Evolutionary conservation across 2,113 vertebrate genomes (phyloP), one percentile per base, ranked within the genome.

Genomic region (Amphiprion ocellaris): DNA sequence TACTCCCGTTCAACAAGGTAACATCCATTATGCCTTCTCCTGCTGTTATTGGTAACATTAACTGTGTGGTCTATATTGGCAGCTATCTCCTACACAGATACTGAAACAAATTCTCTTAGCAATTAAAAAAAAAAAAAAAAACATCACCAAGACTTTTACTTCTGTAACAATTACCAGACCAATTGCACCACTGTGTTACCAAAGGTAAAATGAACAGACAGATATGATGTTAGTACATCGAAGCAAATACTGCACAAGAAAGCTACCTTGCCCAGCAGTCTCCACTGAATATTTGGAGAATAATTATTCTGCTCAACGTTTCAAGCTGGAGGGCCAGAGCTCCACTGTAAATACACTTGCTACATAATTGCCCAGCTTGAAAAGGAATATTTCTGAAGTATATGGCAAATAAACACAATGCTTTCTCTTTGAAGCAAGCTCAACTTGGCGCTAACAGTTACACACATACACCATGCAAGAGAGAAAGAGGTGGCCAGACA

Each of bases 401-500:
- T 85, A 81, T 81, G 77, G 66, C 69, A 85, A 81, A 79, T 79
- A 73, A 85, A 70, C 65, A 47, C 55, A 67, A 67, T 44, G 37
- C 26, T 44, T 54, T 61, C 21, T 81, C 76, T 85, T 76, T 85
- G 62, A 73, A 67, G 52, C 12, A 0, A 58, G 44, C 30, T 49
- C 58, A 76, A 37, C 44, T 73, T 72, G 64, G 60, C 46, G 3
- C 37, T 1, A 39, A 66, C 28, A n/a, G 55, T 62, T 44, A 44
- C 41, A 73, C 65, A 78, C 26, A 80, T 8, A 61, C 26, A 44
- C 52, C 12, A 8, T 23, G 49, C 10, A 5, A 14, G 44, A 50
- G 64, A 77, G 55, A 52, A 15, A 28, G 60, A 69, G 39, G 19
- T 44, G 41, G 72, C 61, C 66, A 64, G 71, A 46, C 55, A 77